A percentile compares a stretch with the other conserved stretches of the same genome.
Conservation (phyloP, 2,888 invertebrate species). For the Pocota personata region DNA sequence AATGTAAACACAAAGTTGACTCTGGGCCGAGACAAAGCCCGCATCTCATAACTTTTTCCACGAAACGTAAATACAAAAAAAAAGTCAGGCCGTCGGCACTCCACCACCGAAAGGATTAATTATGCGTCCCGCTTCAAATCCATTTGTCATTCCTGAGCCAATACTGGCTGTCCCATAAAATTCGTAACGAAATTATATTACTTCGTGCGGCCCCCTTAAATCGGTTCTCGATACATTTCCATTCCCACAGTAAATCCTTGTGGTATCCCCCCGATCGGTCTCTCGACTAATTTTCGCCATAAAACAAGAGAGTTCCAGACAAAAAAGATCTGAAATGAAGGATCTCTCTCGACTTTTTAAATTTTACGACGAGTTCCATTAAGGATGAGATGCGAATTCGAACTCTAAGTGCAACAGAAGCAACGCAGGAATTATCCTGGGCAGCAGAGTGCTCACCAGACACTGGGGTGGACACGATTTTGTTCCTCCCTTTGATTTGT, state of each 20-base stretch:
- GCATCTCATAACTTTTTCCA: slow-evolving; percentile 14
- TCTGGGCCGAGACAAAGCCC: neutral
- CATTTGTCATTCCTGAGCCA: slow-evolving; percentile 72
- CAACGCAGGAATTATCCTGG: slow-evolving; percentile 50
- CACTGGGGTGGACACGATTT: slow-evolving; percentile 70
- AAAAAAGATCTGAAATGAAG: neutral
- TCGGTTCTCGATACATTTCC: slow-evolving; percentile 35
- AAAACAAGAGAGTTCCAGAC: slow-evolving; percentile 37
- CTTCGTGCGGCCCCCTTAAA: slow-evolving; percentile 30
- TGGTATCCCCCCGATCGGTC: neutral
- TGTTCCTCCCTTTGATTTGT: slow-evolving; percentile 31
- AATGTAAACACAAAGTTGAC: slow-evolving; percentile 69
- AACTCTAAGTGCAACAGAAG: slow-evolving; percentile 58
- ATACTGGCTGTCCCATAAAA: slow-evolving; percentile 73
- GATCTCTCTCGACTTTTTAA: slow-evolving; percentile 11
- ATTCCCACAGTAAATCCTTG: slow-evolving; percentile 68
- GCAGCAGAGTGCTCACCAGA: slow-evolving; percentile 21
- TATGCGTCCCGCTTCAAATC: slow-evolving; percentile 59
- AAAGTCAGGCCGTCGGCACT: neutral
- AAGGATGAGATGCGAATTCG: slow-evolving; percentile 3
- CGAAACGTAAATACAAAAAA: slow-evolving; percentile 31
- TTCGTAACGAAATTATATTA: slow-evolving; percentile 72
- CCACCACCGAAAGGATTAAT: slow-evolving; percentile 58
- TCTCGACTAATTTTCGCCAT: slow-evolving; percentile 58
- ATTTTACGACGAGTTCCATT: slow-evolving; percentile 60